Percentiles rank a stretch among this genome's conserved stretches.
These are phyloP conservation scores for Apus apus DNA, from an alignment of 2,113 vertebrate species.

Conservation along the genomic window DNA sequence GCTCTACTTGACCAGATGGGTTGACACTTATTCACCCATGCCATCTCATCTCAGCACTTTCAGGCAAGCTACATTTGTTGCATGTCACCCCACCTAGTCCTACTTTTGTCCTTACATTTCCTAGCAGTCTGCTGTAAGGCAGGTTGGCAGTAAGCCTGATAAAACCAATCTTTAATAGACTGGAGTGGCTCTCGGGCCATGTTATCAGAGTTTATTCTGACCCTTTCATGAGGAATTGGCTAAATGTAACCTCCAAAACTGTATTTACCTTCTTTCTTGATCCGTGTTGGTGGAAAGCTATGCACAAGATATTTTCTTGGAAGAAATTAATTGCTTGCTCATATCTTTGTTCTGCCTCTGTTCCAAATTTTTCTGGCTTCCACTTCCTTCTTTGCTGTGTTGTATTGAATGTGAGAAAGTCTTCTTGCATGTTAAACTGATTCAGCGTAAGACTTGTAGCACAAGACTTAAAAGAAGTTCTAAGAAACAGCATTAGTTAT, in stretches of 20 bases:
- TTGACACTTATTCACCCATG: neutral
- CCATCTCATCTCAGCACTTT: neutral
- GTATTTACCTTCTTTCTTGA: neutral
- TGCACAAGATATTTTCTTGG: neutral
- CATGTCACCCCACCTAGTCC: neutral
- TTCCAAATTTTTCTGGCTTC: neutral
- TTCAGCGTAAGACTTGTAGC: neutral
- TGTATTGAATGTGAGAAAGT: neutral
- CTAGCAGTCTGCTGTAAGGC: neutral
- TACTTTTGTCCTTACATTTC: neutral
- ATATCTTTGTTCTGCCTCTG: neutral
- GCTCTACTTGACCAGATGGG: accelerated
- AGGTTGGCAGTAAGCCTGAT: neutral
- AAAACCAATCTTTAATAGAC: neutral
- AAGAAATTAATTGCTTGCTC: neutral
- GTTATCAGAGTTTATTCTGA: neutral
- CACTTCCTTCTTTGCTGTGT: neutral
- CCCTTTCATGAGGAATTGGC: neutral
- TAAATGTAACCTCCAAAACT: neutral
- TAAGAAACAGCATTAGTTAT: neutral
- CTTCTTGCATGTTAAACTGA: neutral
- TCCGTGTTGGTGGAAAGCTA: neutral
- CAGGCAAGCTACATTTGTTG: accelerated
- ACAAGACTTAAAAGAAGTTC: neutral
- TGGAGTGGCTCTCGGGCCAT: neutral